A percentile compares a stretch with the other conserved stretches of the same genome.
phyloP scores from a whole-genome alignment of 2,797 vertebrate species.

The Sebastes minor region DNA sequence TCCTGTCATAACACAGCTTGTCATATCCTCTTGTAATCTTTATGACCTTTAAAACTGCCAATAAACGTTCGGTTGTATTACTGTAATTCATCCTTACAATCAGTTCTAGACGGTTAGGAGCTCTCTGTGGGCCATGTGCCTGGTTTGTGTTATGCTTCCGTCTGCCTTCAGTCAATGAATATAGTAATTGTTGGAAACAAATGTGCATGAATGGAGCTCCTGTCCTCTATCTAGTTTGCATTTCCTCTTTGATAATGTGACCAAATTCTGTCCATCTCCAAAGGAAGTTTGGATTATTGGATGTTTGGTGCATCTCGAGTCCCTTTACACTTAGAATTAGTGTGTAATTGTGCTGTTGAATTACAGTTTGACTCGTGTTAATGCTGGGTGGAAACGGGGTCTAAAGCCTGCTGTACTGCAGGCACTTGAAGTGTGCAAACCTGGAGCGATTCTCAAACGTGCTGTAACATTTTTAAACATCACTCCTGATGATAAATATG shows the following conservation, averaged over 20 bases:
- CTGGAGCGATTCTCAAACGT: background rate
- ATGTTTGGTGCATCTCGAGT: background rate
- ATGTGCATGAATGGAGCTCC: background rate
- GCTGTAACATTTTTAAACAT: background rate
- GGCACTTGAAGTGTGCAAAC: background rate
- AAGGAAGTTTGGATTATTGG: background rate
- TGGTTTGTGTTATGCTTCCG: background rate
- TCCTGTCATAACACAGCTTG: background rate
- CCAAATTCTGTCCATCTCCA: background rate
- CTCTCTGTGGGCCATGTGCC: background rate
- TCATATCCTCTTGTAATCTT: background rate
- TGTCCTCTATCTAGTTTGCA: background rate
- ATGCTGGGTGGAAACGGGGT: background rate
- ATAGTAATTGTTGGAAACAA: background rate
- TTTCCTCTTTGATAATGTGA: background rate
- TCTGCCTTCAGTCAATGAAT: background rate
- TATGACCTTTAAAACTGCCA: constrained; percentile 7
- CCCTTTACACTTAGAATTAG: background rate
- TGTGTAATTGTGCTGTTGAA: background rate
- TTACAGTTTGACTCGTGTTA: background rate
- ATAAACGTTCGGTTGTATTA: background rate
- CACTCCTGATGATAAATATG: background rate
- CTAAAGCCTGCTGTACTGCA: background rate
- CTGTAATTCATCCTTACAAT: background rate
- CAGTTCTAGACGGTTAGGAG: background rate